phyloP scores from a whole-genome alignment of 2,888 invertebrate genomes.

The Hymenopus coronatus region DNA sequence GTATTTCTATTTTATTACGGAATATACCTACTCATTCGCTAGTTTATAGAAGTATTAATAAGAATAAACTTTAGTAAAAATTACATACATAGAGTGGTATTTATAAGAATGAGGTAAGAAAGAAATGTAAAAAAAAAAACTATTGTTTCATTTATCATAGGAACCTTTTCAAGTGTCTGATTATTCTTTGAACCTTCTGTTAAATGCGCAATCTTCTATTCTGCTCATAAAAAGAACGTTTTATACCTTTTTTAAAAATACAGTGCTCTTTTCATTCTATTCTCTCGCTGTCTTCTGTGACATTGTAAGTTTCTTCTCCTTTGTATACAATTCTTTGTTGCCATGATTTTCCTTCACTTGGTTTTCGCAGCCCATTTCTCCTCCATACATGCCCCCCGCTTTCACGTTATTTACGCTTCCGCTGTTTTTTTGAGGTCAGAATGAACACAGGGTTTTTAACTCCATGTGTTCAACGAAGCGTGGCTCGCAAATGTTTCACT shows the following conservation, averaged over 20 bases:
- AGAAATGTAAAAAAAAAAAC: no score
- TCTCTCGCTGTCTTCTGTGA: not conserved
- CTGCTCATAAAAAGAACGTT: not conserved
- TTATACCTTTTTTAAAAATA: not conserved
- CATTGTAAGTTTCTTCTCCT: not conserved
- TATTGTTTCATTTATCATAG: no score
- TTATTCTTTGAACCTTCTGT: not conserved
- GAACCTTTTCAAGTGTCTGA: no score
- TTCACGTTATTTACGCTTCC: not conserved
- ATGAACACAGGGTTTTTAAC: not conserved
- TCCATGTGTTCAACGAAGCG: not conserved
- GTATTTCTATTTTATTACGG: no score
- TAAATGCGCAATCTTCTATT: not conserved
- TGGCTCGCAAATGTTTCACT: not conserved
- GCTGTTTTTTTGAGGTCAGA: not conserved
- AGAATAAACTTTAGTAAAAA: no score
- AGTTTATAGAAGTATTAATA: no score
- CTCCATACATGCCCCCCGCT: not conserved
- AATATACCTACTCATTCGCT: no score
- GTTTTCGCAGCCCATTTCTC: not conserved
- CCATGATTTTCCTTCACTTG: not conserved
- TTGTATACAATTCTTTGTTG: not conserved
- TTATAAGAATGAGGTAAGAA: no score
- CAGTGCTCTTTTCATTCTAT: not conserved
- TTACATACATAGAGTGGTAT: no score